Conservation (phyloP, 2,888 invertebrate genomes). For the Eurytoma adleriae region DNA sequence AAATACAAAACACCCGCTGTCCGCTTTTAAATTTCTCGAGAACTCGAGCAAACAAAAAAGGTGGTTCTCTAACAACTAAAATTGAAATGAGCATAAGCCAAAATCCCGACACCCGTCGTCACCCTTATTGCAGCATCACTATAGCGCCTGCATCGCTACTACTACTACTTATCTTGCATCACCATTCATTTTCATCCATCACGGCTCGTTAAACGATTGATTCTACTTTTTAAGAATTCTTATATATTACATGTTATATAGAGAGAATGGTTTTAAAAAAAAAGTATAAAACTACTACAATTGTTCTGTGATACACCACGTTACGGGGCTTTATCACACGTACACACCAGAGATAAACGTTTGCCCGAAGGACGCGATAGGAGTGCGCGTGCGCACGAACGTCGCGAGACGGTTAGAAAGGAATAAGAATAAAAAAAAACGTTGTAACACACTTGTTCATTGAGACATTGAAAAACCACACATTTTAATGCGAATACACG, state of each 20-base stretch:
- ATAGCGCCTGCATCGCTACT: conserved; percentile 71
- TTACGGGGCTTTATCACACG: conserved; percentile 75
- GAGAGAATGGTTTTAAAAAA: conserved; percentile 51
- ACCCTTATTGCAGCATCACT: conserved; percentile 70
- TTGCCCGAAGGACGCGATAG: conserved; percentile 62
- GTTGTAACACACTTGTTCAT: conserved; percentile 51
- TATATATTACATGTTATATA: conserved; percentile 66
- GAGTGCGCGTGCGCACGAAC: too few species aligned
- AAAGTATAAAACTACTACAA: conserved; percentile 71
- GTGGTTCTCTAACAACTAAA: too few species aligned
- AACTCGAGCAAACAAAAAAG: conserved; percentile 25
- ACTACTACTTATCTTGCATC: conserved; percentile 62
- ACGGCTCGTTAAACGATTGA: conserved; percentile 72
- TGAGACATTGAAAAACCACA: conserved; percentile 48
- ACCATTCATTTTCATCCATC: conserved; percentile 71
- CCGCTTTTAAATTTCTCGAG: conserved; percentile 47
- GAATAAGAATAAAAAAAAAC: neutral
- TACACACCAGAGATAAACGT: conserved; percentile 55
- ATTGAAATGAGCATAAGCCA: conserved; percentile 20
- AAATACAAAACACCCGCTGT: conserved; percentile 10
- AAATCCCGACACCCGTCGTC: conserved; percentile 65
- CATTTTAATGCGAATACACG: conserved; percentile 50
- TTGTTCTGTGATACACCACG: conserved; percentile 76
- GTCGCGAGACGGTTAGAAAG: too few species aligned
- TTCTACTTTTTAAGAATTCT: conserved; percentile 72